Percentiles rank a stretch among this genome's conserved stretches.
Evolutionary conservation across 2,797 vertebrate species (phyloP).

Genomic region (Lerista edwardsae): DNA sequence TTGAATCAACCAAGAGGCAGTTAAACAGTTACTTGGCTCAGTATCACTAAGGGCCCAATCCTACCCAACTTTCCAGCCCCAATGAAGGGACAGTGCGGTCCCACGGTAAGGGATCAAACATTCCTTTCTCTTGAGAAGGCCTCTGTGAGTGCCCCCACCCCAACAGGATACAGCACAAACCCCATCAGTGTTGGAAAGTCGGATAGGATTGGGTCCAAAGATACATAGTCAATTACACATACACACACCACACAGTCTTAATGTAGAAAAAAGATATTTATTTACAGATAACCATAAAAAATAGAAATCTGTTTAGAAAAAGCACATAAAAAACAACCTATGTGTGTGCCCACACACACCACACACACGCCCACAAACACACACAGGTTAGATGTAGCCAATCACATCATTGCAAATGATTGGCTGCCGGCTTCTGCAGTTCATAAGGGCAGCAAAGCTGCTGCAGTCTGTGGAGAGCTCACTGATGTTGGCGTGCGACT

Average conservation of each 20-base stretch:
- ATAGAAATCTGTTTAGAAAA: constrained; percentile 24
- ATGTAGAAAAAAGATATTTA: constrained; percentile 53
- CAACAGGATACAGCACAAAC: too few relatives aligned
- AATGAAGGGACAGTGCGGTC: too few relatives aligned
- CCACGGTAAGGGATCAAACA: too few relatives aligned
- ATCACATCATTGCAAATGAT: constrained; percentile 96
- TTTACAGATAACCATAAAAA: constrained; percentile 59
- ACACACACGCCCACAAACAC: too few relatives aligned
- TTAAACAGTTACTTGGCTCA: not conserved
- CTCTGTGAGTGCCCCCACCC: not conserved
- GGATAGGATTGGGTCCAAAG: too few relatives aligned
- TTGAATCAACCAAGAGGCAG: not conserved
- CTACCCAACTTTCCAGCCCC: too few relatives aligned
- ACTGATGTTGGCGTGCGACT: constrained; percentile 88
- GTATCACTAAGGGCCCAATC: not conserved
- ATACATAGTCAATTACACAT: not conserved
- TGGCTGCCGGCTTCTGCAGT: constrained; percentile 94
- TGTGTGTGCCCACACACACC: too few relatives aligned
- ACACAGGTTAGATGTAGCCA: constrained; percentile 87
- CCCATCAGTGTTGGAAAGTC: too few relatives aligned
- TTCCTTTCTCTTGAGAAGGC: too few relatives aligned
- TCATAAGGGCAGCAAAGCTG: constrained; percentile 90
- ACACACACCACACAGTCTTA: not conserved
- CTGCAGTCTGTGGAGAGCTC: constrained; percentile 86
- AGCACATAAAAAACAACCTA: not conserved